Percentiles rank a stretch among this genome's conserved stretches.
These are phyloP conservation scores for Tachuris rubrigastra DNA, from an alignment of 2,113 vertebrate genomes.

Conservation along the genomic window DNA sequence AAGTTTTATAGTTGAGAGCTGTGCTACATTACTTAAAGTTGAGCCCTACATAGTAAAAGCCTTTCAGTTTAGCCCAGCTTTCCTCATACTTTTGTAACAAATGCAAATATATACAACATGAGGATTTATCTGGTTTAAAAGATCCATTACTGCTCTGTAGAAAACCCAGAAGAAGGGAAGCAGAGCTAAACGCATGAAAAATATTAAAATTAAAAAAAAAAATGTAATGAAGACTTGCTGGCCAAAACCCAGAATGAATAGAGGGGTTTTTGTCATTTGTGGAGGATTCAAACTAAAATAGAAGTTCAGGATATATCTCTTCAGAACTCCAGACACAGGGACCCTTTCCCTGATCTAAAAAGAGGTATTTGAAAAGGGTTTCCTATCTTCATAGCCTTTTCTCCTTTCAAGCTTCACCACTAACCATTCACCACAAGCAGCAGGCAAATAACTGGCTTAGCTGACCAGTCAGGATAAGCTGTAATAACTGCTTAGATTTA, in stretches of 20 bases:
- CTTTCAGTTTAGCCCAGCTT: neutral
- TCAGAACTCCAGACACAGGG: neutral
- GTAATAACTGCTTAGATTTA: neutral
- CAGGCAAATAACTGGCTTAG: neutral
- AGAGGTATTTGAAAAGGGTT: neutral
- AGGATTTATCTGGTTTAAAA: neutral
- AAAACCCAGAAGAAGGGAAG: neutral
- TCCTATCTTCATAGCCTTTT: neutral
- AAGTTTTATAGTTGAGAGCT: constrained; percentile 7
- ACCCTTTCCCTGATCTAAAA: neutral
- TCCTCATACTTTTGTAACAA: neutral
- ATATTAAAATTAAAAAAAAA: neutral
- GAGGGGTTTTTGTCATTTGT: neutral
- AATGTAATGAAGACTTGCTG: neutral
- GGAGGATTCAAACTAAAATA: neutral
- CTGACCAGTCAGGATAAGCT: neutral
- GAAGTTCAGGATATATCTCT: neutral
- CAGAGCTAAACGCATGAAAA: neutral
- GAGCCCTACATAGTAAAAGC: neutral
- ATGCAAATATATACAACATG: neutral
- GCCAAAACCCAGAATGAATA: neutral
- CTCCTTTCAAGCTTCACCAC: neutral
- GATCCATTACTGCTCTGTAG: neutral
- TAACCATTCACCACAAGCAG: neutral
- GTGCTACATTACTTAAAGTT: neutral